A percentile compares a stretch with the other conserved stretches of the same genome.
Conservation (phyloP, 2,888 invertebrate species). For the Drosophila paramelanica region DNA sequence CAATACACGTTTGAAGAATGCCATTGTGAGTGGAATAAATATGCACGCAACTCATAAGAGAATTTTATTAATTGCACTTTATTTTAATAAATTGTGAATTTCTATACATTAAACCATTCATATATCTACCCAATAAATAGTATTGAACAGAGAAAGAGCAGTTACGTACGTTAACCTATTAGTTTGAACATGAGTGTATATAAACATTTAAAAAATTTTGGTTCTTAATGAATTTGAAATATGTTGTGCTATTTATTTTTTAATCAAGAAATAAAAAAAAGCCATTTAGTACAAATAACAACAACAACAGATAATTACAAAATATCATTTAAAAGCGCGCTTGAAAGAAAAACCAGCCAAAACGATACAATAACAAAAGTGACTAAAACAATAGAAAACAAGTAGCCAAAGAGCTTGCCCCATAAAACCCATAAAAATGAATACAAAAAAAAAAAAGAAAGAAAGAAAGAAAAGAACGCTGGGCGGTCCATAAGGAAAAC, state of each 20-base stretch:
- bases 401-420: slow-evolving; percentile 39
- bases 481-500: slow-evolving; percentile 48
- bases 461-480: slow-evolving; percentile 3
- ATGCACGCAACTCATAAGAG: not conserved
- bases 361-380: slow-evolving; percentile 24
- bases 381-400: slow-evolving; percentile 24
- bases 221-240: slow-evolving; percentile 16
- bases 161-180: no score
- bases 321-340: slow-evolving; percentile 18
- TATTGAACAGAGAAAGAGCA: no score
- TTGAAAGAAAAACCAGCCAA: slow-evolving; percentile 28
- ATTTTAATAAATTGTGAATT: not conserved
- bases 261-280: slow-evolving; percentile 43
- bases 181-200: no score
- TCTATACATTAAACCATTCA: no score
- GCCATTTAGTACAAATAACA: slow-evolving; percentile 21
- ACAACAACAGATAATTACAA: slow-evolving; percentile 8
- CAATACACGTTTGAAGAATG: not conserved
- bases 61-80: not conserved
- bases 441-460: not conserved
- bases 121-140: no score
- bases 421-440: slow-evolving; percentile 39
- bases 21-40: not conserved
- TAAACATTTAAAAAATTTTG: no score
- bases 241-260: slow-evolving; percentile 41